Evolutionary conservation across 1,140 invertebrate genomes (phyloP).

Genomic region (Drosophila nannoptera): DNA sequence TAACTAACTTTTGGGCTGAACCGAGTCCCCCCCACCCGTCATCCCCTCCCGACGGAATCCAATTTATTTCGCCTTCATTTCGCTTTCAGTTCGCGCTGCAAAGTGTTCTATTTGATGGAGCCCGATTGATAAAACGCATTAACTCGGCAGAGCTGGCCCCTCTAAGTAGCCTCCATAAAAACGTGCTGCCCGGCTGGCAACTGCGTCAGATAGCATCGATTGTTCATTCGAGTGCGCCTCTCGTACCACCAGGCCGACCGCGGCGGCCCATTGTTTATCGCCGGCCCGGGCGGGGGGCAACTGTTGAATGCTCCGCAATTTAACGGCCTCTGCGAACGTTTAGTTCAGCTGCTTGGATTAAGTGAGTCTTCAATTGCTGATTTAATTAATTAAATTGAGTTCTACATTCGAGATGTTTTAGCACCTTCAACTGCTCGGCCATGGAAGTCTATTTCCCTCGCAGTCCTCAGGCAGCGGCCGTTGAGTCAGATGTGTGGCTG

Average conservation of each 20-base stretch:
- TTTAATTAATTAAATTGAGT: slow-evolving; percentile 74
- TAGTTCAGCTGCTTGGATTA: slow-evolving; percentile 55
- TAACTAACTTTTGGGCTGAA: slow-evolving; percentile 51
- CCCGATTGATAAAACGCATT: slow-evolving; percentile 77
- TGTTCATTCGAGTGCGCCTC: slow-evolving; percentile 55
- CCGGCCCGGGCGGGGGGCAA: slow-evolving; percentile 9
- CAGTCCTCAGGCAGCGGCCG: not conserved
- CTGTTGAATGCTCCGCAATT: slow-evolving; percentile 34
- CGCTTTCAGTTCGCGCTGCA: slow-evolving; percentile 44
- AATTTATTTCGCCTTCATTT: slow-evolving; percentile 69
- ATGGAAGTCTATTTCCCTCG: too few relatives aligned
- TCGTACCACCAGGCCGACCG: slow-evolving; percentile 18
- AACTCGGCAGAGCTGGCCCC: slow-evolving; percentile 41
- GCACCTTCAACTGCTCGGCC: not conserved
- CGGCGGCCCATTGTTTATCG: slow-evolving; percentile 40
- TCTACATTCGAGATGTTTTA: slow-evolving; percentile 25
- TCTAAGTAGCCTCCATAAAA: slow-evolving; percentile 56
- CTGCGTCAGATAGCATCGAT: slow-evolving; percentile 53
- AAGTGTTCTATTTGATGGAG: slow-evolving; percentile 76
- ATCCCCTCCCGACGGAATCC: slow-evolving; percentile 43
- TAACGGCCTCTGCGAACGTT: slow-evolving; percentile 33
- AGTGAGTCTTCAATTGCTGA: slow-evolving; percentile 42
- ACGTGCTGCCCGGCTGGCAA: slow-evolving; percentile 18
- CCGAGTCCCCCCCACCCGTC: too few relatives aligned
- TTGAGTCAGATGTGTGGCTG: not conserved